Conservation (phyloP, 2,888 invertebrate genomes). For the Odontocolon sp. region DNA sequence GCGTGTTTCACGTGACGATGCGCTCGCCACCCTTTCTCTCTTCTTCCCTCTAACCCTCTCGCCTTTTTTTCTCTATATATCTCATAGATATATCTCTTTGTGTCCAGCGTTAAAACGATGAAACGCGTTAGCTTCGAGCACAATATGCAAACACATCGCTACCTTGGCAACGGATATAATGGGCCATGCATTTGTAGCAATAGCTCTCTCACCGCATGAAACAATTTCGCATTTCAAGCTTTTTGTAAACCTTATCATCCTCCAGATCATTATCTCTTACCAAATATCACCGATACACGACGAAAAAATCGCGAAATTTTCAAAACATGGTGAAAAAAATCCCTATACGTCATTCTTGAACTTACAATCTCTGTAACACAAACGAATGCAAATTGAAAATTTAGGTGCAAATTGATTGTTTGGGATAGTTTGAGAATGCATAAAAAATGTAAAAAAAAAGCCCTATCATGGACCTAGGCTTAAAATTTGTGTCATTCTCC, state of each 20-base stretch:
- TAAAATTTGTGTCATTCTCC: no score
- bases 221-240: no score
- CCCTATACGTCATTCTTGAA: not conserved
- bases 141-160: slow-evolving; percentile 54
- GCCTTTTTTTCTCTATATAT: slow-evolving; percentile 21
- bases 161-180: slow-evolving; percentile 55
- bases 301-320: no score
- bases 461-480: no score
- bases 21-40: slow-evolving; percentile 44
- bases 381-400: no score
- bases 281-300: not conserved
- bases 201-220: not conserved
- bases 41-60: not conserved
- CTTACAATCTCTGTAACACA: no score
- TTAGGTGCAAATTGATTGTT: no score
- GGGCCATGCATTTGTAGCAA: slow-evolving; percentile 39
- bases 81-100: slow-evolving; percentile 29
- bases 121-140: slow-evolving; percentile 39
- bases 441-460: no score
- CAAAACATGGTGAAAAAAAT: not conserved
- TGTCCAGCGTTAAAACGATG: slow-evolving; percentile 34
- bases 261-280: no score
- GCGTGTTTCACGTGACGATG: slow-evolving; percentile 65
- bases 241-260: no score
- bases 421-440: no score